phyloP scores from a whole-genome alignment of 2,888 invertebrate species.

The Aleiodes testaceus region DNA sequence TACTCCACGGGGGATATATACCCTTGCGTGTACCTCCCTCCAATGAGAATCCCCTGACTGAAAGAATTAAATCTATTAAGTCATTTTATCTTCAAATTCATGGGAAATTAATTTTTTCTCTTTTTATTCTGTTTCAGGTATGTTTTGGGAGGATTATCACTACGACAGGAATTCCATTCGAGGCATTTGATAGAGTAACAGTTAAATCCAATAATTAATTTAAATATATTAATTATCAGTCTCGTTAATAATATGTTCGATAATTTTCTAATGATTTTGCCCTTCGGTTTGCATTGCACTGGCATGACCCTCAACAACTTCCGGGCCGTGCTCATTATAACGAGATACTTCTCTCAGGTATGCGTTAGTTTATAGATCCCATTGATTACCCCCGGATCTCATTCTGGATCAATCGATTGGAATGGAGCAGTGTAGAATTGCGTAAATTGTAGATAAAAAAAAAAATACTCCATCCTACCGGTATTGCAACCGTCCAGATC shows the following conservation, averaged over 20 bases:
- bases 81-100: background rate
- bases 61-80: background rate
- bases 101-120: conserved; percentile 13
- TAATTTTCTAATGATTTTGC: too few relatives aligned
- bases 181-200: too few relatives aligned
- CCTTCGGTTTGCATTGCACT: too few relatives aligned
- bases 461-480: conserved; percentile 21
- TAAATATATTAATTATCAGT: too few relatives aligned
- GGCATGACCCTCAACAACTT: too few relatives aligned
- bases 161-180: background rate
- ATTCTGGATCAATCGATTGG: conserved; percentile 31
- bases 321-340: too few relatives aligned
- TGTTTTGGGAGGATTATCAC: conserved; percentile 8
- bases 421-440: conserved; percentile 42
- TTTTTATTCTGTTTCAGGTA: conserved; percentile 52
- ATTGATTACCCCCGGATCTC: background rate
- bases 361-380: background rate
- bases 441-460: conserved; percentile 29
- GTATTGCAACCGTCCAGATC: conserved; percentile 24
- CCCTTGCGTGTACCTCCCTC: conserved; percentile 4
- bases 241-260: too few relatives aligned
- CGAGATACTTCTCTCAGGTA: conserved; percentile 5
- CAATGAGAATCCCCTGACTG: background rate
- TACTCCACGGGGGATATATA: conserved; percentile 32
- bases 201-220: too few relatives aligned